Percentiles rank a stretch among this genome's conserved stretches.
These are phyloP conservation scores for zebrafish (Danio rerio) DNA, from an alignment of 2,113 vertebrate species.

Conservation along the genomic window DNA sequence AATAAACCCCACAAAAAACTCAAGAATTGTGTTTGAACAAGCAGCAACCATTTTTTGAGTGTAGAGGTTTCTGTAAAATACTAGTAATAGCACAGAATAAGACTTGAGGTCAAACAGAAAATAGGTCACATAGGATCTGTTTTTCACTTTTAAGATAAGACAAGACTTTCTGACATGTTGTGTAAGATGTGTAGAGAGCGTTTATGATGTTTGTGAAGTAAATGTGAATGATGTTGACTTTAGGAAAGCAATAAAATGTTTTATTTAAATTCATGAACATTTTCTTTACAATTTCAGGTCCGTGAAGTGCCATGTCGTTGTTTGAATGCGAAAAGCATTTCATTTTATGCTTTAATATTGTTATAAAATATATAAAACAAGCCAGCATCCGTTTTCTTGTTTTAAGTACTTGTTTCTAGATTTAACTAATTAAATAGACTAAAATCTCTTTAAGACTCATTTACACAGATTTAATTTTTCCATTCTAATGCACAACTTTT, in stretches of 20 bases:
- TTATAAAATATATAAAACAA: no score
- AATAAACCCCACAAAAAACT: no score
- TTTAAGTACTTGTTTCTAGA: no score
- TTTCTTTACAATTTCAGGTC: background rate
- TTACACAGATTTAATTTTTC: no score
- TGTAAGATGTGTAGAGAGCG: background rate
- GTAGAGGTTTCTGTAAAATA: background rate
- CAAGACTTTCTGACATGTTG: background rate
- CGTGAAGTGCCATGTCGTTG: background rate
- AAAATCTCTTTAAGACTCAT: no score
- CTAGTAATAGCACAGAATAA: background rate
- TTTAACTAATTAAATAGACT: no score
- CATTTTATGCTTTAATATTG: background rate
- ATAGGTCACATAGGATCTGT: slow-evolving; percentile 1
- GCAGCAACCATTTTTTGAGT: no score
- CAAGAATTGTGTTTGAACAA: no score
- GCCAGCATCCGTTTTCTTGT: no score
- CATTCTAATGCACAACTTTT: no score
- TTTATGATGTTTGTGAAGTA: background rate
- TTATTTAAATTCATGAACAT: background rate
- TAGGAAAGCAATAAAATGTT: background rate
- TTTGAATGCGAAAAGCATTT: slow-evolving; percentile 13
- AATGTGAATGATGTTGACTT: background rate
- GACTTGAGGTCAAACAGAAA: slow-evolving; percentile 1
- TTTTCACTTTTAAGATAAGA: background rate